phyloP scores from a whole-genome alignment of 2,888 invertebrate species.

The Pardosa pseudoannulata region DNA sequence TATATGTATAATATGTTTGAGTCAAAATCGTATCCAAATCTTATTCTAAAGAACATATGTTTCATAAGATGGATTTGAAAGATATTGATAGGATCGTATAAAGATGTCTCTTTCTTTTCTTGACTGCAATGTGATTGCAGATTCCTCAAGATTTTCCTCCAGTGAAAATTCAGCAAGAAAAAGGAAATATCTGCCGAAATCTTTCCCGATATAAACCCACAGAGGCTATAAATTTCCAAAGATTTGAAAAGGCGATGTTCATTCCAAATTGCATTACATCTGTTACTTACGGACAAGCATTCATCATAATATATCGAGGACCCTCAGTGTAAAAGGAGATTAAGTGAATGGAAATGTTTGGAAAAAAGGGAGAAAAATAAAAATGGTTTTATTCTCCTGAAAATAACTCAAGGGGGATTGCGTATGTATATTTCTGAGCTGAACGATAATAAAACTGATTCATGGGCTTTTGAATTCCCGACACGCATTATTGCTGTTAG shows the following conservation, averaged over 20 bases:
- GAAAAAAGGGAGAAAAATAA: not conserved
- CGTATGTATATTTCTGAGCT: not conserved
- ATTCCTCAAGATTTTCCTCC: not conserved
- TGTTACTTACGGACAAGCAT: constrained; percentile 13
- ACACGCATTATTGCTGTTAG: not conserved
- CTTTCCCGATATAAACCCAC: not conserved
- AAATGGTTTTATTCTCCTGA: not conserved
- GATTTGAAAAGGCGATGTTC: constrained; percentile 1
- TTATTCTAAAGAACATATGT: too few relatives aligned
- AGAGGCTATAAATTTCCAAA: not conserved
- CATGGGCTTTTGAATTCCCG: not conserved
- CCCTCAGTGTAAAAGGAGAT: not conserved
- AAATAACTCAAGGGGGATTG: constrained; percentile 1
- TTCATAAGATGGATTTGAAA: too few relatives aligned
- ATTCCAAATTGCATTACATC: constrained; percentile 9
- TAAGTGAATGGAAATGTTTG: not conserved
- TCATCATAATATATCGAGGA: not conserved
- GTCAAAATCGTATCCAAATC: too few relatives aligned
- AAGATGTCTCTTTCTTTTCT: too few relatives aligned
- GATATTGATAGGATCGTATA: not conserved
- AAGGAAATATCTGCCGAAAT: not conserved
- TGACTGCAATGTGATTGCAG: not conserved
- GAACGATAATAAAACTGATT: not conserved
- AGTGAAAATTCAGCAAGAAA: too few relatives aligned
- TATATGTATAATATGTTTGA: too few relatives aligned